Base-by-base conservation (phyloP, 2,888 invertebrate species). In the Poecilobothrus nobilitatus region DNA sequence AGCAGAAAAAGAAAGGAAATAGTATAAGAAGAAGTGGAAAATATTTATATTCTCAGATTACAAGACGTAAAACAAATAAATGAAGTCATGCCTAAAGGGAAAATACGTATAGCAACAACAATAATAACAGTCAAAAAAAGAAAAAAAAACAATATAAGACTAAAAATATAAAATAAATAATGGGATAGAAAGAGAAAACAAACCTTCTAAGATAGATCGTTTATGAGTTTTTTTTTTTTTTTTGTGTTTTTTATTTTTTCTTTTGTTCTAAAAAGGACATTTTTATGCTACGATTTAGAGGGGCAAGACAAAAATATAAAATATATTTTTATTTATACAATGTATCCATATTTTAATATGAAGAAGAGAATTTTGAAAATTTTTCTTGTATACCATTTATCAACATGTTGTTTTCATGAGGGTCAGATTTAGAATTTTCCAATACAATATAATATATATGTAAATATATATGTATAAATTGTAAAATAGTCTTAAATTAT, bases 31-130 rank as follows among this genome's bases (percentile, higher is more conserved):
- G 5, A 37, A 37, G 12, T 37, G 37, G 1, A 53, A 53, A 53
- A 53, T 53, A 53, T 53, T 53, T 53, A 53, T 53, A 53, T n/a
- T 53, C 53, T 53, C 53, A 53, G 15, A 53, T 53, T 53, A 53
- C 53, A 53, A 53, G 18, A 53, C n/a, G 12, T 53, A 53, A 53
- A 53, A 53, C n/a, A 15, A 53, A 53, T 53, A 53, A 53, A 53
- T 53, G 53, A 53, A 53, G 53, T 53, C 53, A 53, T 53, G 53
- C 53, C 53, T 53, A 18, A 15, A 53, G 53, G 53, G 15, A 53
- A 53, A 53, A 53, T 53, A 1, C 15, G 18, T 12, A 53, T 6
- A 53, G 18, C 18, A 53, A n/a, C 18, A 53, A n/a, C 53, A 53
- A n/a, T 18, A 53, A 53, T 15, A 53, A 18, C 15, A 53, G 53